Percentiles rank a stretch among this genome's conserved stretches.
Conservation (phyloP, 1,140 invertebrate genomes). For the Neuroterus valhalla region DNA sequence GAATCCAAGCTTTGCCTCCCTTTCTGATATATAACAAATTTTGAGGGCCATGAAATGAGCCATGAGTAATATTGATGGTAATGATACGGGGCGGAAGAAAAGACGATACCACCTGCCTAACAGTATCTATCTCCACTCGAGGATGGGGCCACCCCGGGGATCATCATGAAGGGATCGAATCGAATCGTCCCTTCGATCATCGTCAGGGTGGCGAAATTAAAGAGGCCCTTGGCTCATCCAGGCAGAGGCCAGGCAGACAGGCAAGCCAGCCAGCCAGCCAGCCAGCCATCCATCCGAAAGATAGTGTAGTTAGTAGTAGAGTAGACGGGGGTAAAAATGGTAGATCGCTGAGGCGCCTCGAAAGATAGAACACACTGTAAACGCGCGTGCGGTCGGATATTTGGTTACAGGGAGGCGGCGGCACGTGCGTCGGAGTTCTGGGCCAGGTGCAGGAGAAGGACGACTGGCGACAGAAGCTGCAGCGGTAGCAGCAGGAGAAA, state of each 20-base stretch:
- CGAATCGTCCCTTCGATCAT: constrained; percentile 24
- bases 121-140: background rate
- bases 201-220: constrained; percentile 27
- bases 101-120: constrained; percentile 24
- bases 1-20: no score
- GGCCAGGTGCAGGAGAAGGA: constrained; percentile 58
- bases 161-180: constrained; percentile 24
- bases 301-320: background rate
- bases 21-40: background rate
- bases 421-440: constrained; percentile 70
- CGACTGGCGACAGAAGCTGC: constrained; percentile 24
- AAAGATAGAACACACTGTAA: constrained; percentile 60
- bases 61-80: constrained; percentile 20
- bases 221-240: constrained; percentile 4
- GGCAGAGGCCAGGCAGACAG: background rate
- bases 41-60: constrained; percentile 7
- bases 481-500: constrained; percentile 15
- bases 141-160: constrained; percentile 26
- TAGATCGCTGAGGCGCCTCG: constrained; percentile 28
- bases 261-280: background rate
- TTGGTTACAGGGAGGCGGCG: constrained; percentile 74
- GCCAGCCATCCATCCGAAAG: background rate
- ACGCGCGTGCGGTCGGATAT: constrained; percentile 63
- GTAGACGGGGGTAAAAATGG: constrained; percentile 4
- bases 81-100: constrained; percentile 22